phyloP scores from a whole-genome alignment of 2,113 vertebrate species.

The Ammospiza caudacuta region DNA sequence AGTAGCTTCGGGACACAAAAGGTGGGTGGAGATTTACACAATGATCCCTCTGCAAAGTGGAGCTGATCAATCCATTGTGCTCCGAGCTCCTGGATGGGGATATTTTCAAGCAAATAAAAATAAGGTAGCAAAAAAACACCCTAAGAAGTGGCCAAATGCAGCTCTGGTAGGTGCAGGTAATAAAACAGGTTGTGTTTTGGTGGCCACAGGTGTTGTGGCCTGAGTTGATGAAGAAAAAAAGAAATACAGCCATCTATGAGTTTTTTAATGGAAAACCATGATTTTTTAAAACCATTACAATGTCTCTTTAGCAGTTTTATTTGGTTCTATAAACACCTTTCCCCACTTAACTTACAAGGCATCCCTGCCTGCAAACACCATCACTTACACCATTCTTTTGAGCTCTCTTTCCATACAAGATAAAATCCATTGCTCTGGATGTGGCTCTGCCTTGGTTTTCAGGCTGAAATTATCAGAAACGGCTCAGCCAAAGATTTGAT shows the following conservation, averaged over 20 bases:
- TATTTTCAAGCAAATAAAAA: not conserved
- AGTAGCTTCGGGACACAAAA: not conserved
- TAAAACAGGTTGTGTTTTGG: not conserved
- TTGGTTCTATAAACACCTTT: not conserved
- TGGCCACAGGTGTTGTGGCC: too few relatives aligned
- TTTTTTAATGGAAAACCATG: not conserved
- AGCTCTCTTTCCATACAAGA: not conserved
- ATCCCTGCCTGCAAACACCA: not conserved
- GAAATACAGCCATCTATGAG: not conserved
- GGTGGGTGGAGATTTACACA: not conserved
- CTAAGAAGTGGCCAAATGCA: not conserved
- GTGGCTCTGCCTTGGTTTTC: not conserved
- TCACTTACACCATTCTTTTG: not conserved
- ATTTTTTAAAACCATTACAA: not conserved
- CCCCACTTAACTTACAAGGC: not conserved
- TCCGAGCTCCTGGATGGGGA: not conserved
- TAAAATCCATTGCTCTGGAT: not conserved
- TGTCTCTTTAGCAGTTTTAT: not conserved
- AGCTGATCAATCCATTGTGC: not conserved
- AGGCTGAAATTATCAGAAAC: not conserved
- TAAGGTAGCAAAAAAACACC: not conserved
- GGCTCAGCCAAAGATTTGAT: not conserved
- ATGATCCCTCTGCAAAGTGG: not conserved
- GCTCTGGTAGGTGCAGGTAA: not conserved
- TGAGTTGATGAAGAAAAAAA: rapidly evolving